Conservation (phyloP, 1,140 invertebrate genomes). For the Apis cerana region DNA sequence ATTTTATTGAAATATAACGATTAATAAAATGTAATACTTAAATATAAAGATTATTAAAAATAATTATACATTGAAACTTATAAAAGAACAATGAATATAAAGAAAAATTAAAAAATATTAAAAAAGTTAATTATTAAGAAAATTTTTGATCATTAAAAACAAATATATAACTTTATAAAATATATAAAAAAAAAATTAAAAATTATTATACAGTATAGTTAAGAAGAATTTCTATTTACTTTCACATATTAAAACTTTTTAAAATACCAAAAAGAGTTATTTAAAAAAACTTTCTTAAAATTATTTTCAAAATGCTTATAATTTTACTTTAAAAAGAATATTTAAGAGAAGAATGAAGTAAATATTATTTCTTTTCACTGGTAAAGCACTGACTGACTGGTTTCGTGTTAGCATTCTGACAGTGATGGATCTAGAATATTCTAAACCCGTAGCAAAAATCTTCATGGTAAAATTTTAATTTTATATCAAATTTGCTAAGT, state of each 20-base stretch:
- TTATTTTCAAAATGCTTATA: not conserved
- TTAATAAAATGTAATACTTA: no score
- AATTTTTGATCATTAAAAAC: no score
- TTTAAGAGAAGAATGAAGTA: conserved; percentile 21
- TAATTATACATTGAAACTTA: not conserved
- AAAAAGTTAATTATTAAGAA: no score
- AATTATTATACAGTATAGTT: not conserved
- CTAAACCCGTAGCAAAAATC: conserved; percentile 26
- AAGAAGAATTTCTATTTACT: not conserved
- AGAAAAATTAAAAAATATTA: no score
- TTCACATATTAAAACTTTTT: not conserved
- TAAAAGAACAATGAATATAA: no score
- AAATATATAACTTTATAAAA: no score
- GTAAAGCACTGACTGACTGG: conserved; percentile 54
- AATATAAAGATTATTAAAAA: no score
- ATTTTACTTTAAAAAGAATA: not conserved
- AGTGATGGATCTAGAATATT: conserved; percentile 50
- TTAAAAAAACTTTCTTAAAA: not conserved
- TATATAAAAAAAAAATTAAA: no score
- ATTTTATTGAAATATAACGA: not conserved
- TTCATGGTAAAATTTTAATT: not conserved
- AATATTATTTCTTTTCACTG: conserved; percentile 43
- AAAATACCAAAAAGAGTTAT: not conserved
- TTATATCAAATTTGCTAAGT: not conserved
- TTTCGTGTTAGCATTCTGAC: conserved; percentile 34